phyloP scores from a whole-genome alignment of 2,888 invertebrate species.

The Dioctria linearis region DNA sequence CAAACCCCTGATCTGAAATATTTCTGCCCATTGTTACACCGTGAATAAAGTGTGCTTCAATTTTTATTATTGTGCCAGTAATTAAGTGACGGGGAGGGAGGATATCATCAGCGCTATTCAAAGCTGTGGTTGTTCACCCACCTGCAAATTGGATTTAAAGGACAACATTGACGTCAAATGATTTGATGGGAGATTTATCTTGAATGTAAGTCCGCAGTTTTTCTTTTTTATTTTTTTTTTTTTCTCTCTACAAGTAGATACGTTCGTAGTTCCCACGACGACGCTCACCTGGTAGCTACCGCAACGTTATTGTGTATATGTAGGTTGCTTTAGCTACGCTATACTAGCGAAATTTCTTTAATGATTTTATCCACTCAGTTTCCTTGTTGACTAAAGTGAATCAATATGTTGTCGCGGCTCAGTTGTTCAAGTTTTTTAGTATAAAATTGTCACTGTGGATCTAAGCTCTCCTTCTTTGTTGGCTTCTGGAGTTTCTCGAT shows the following conservation, averaged over 20 bases:
- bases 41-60: not conserved
- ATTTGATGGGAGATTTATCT: constrained; percentile 18
- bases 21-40: not conserved
- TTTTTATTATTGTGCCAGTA: not conserved
- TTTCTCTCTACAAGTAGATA: too few species aligned
- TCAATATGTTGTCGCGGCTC: constrained; percentile 22
- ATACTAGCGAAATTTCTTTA: constrained; percentile 6
- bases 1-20: not conserved
- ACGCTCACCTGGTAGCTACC: too few species aligned
- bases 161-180: constrained; percentile 11
- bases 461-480: constrained; percentile 11
- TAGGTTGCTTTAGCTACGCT: not conserved
- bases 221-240: constrained; percentile 8
- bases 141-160: constrained; percentile 13
- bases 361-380: not conserved
- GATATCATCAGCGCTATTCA: not conserved
- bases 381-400: constrained; percentile 20
- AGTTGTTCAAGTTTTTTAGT: constrained; percentile 8
- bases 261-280: too few species aligned
- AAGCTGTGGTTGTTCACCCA: not conserved
- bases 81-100: not conserved
- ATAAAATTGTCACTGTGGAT: constrained; percentile 4
- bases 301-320: not conserved
- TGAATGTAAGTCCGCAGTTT: not conserved
- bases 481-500: constrained; percentile 4